phyloP scores from a whole-genome alignment of 2,797 vertebrate genomes.

The Loris lydekkerianus region DNA sequence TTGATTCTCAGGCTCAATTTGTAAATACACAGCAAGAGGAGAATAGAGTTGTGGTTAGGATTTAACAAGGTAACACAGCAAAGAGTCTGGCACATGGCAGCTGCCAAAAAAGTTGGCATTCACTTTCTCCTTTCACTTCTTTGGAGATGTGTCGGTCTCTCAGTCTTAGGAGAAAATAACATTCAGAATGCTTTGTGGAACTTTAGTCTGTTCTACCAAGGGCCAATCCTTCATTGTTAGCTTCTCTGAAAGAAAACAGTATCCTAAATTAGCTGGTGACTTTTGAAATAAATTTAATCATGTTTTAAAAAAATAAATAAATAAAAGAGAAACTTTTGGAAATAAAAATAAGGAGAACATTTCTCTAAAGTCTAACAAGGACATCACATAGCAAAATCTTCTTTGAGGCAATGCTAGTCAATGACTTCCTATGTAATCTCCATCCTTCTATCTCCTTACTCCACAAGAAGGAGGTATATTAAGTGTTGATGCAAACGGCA shows the following conservation, averaged over 20 bases:
- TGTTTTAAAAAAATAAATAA: neutral
- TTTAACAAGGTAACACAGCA: neutral
- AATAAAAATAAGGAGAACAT: slow-evolving; percentile 9
- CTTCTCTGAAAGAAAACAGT: slow-evolving; percentile 37
- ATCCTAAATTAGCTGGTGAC: slow-evolving; percentile 9
- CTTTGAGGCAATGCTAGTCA: neutral
- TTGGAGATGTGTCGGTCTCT: neutral
- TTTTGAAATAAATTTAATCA: slow-evolving; percentile 35
- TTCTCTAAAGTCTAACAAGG: neutral
- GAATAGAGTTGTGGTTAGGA: neutral
- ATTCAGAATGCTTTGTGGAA: neutral
- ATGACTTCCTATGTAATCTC: neutral
- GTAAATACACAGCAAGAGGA: neutral
- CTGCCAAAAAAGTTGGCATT: neutral
- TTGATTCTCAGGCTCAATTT: slow-evolving; percentile 17
- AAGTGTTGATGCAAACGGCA: neutral
- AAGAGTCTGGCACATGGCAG: neutral
- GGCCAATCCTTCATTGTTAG: neutral
- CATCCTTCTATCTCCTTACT: neutral
- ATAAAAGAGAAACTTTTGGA: neutral
- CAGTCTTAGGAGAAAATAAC: slow-evolving; percentile 3
- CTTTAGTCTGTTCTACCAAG: slow-evolving; percentile 9
- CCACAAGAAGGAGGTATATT: neutral
- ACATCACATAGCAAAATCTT: neutral
- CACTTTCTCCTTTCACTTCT: neutral